Base-by-base conservation (phyloP, 2,113 vertebrate species). In the Ctenomys sociabilis region DNA sequence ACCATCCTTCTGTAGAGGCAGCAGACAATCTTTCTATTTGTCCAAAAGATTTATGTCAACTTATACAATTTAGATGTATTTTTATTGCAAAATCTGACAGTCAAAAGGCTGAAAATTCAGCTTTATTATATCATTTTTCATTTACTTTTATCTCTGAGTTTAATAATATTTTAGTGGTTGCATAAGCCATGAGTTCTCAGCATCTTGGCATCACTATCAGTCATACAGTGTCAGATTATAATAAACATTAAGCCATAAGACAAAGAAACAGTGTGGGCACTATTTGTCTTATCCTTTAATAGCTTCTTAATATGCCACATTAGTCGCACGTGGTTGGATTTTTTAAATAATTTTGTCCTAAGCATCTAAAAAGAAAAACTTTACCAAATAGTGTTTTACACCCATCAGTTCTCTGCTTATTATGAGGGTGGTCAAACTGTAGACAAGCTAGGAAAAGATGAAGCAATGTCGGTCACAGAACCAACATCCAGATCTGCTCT, bases 121-220 rank as follows among this genome's bases (percentile, higher is more conserved):
- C 80, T 97, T 96, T 96, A 78, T 91, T 95, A 2, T 73, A 97
- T 81, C 2, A 45, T 95, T 97, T 97, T 98, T 97, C 75, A 95
- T 35, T 97, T 96, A 22, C 61, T 54, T 98, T 97, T 97, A 43
- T 45, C 5, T 94, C 96, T 68, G 96, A 40, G 7, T 93, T 91
- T 92, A 96, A 96, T 57, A 91, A 93, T 96, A 95, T 88, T 94
- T 89, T 77, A 12, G 0, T 16, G 10, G 4, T 70, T 95, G 32
- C 86, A 17, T 85, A 95, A 95, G 64, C 16, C 81, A 95, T 96
- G 59, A 63, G 26, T 77, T 97, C 66, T 95, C 89, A 63, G 52
- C 16, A 81, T 91, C 14, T 2, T 40, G 66, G 7, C 80, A 88
- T 95, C 5, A 0, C 43, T 17, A 84, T 96, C 94, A 68, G 68